A percentile compares a stretch with the other conserved stretches of the same genome.
Conservation (phyloP, 2,888 invertebrate genomes). For the Galeopsomyia nigrocyanea region DNA sequence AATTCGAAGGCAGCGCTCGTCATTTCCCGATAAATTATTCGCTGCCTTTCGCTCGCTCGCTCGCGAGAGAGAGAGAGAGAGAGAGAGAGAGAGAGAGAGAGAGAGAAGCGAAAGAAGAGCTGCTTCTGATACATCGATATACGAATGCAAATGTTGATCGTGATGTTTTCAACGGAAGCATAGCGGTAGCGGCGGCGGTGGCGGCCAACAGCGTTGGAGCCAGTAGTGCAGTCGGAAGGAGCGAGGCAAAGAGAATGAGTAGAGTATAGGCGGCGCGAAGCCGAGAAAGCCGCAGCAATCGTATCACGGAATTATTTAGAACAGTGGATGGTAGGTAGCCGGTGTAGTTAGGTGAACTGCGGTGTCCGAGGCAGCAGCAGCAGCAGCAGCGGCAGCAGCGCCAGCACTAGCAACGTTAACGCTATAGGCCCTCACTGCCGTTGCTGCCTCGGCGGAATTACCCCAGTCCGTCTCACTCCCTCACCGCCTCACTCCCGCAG, state of each 20-base stretch:
- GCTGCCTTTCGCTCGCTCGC: too few species aligned
- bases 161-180: too few species aligned
- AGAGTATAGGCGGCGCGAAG: constrained; percentile 39
- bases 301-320: constrained; percentile 68
- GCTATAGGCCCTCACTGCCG: constrained; percentile 11
- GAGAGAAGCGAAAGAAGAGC: constrained; percentile 14
- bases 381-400: constrained; percentile 48
- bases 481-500: constrained; percentile 41
- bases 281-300: constrained; percentile 64
- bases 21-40: background rate
- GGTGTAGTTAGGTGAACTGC: constrained; percentile 65
- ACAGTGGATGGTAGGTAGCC: constrained; percentile 63
- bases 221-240: constrained; percentile 8
- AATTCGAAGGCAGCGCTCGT: background rate
- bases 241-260: constrained; percentile 26
- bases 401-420: constrained; percentile 13
- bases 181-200: constrained; percentile 19
- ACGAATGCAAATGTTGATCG: too few species aligned
- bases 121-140: too few species aligned
- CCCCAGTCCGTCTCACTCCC: constrained; percentile 50
- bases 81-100: constrained; percentile 29
- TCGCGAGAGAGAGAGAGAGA: constrained; percentile 25
- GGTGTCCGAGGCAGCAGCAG: constrained; percentile 57
- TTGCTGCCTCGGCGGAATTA: constrained; percentile 43
- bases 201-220: background rate